A percentile compares a stretch with the other conserved stretches of the same genome.
Evolutionary conservation across 1,140 invertebrate genomes (phyloP).

Genomic region (Bombus haemorrhoidalis): DNA sequence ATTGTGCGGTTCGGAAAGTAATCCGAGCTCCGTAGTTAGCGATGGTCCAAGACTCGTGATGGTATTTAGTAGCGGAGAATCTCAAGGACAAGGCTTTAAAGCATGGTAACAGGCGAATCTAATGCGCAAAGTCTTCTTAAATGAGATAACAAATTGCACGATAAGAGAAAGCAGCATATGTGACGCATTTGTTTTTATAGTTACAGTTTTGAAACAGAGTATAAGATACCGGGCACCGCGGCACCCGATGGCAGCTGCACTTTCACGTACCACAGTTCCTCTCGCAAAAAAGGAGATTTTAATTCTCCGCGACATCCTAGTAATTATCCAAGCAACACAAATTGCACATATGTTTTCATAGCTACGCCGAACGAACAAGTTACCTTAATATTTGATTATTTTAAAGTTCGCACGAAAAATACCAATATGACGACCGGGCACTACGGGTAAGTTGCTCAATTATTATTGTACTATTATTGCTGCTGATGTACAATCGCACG

Average conservation of each 20-base stretch:
- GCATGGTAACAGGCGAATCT: slow-evolving; percentile 83
- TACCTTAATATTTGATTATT: slow-evolving; percentile 95
- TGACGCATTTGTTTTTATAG: slow-evolving; percentile 46
- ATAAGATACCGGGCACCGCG: slow-evolving; percentile 96
- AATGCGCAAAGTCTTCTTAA: not conserved
- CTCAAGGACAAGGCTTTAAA: slow-evolving; percentile 95
- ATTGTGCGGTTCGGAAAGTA: slow-evolving; percentile 90
- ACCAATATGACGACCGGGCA: slow-evolving; percentile 82
- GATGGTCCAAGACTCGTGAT: slow-evolving; percentile 96
- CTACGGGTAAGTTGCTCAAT: slow-evolving; percentile 83
- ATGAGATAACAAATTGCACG: too few species aligned
- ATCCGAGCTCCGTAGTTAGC: slow-evolving; percentile 89
- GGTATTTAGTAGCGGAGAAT: slow-evolving; percentile 95
- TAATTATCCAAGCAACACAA: slow-evolving; percentile 96
- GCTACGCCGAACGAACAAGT: slow-evolving; percentile 95
- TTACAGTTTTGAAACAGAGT: slow-evolving; percentile 95
- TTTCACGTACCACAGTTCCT: slow-evolving; percentile 94
- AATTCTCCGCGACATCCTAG: slow-evolving; percentile 98
- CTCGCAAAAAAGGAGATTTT: slow-evolving; percentile 93
- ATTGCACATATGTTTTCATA: slow-evolving; percentile 95
- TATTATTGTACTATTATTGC: not conserved
- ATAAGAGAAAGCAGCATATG: too few species aligned
- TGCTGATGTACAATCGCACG: not conserved
- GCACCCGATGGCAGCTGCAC: slow-evolving; percentile 94
- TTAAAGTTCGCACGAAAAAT: slow-evolving; percentile 91